Percentiles rank a stretch among this genome's conserved stretches.
Conservation (phyloP, 2,113 vertebrate genomes). For the Pomatostomus ruficeps region DNA sequence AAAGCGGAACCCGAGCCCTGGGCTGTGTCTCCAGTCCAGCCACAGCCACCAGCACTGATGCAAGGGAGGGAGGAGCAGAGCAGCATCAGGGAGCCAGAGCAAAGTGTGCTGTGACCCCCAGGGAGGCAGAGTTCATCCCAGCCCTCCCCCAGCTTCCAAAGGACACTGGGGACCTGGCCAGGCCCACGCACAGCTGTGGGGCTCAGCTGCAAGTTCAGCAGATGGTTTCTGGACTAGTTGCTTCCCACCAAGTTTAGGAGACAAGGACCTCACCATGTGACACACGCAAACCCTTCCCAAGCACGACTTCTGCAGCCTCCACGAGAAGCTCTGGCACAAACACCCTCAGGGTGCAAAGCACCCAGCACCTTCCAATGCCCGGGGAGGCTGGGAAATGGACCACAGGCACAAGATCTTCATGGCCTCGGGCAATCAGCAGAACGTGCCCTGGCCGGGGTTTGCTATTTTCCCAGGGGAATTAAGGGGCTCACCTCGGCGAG, state of each 20-base stretch:
- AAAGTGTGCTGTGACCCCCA: fast-evolving
- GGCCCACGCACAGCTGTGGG: background rate
- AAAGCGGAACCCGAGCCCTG: background rate
- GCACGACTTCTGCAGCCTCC: background rate
- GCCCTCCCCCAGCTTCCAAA: background rate
- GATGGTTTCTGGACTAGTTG: background rate
- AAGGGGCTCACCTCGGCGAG: background rate
- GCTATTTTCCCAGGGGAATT: background rate
- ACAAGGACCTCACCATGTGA: background rate
- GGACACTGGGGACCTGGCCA: fast-evolving
- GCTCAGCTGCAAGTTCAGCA: background rate
- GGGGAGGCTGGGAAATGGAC: background rate
- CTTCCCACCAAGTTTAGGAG: background rate
- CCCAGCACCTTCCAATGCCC: background rate
- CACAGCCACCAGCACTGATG: background rate
- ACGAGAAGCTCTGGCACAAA: background rate
- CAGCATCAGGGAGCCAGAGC: background rate
- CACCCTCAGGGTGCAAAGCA: background rate
- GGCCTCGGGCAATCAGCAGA: background rate
- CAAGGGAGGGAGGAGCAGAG: background rate
- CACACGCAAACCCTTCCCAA: background rate
- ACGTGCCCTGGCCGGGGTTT: background rate
- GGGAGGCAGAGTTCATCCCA: background rate
- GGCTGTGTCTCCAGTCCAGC: background rate
- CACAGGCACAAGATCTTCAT: background rate